Conservation (phyloP, 2,113 vertebrate species). For the Sus scrofa region DNA sequence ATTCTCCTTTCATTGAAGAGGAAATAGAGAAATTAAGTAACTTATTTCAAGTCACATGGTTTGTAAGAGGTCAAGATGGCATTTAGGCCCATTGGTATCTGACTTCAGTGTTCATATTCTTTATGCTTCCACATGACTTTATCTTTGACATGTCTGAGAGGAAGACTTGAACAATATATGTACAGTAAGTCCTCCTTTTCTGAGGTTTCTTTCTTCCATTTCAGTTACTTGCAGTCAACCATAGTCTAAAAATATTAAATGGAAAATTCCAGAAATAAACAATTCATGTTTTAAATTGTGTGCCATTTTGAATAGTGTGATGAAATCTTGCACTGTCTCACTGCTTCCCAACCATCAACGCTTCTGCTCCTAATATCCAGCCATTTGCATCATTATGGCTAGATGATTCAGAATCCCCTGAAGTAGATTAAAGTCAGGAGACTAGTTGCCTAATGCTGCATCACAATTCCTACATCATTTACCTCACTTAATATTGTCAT, state of each 20-base stretch:
- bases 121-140: background rate
- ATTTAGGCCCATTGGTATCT: background rate
- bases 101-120: background rate
- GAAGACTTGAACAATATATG: background rate
- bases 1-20: background rate
- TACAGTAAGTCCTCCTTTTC: background rate
- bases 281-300: background rate
- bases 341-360: background rate
- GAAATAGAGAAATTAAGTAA: background rate
- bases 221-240: background rate
- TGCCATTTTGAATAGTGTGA: background rate
- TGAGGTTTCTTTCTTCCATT: background rate
- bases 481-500: background rate
- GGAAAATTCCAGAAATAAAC: background rate
- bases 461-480: rapidly evolving
- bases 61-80: background rate
- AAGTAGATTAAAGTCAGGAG: background rate
- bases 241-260: background rate
- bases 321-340: background rate
- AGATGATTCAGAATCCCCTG: background rate
- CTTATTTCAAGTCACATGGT: background rate
- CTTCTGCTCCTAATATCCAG: background rate
- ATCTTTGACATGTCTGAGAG: background rate
- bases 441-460: background rate
- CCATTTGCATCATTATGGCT: background rate